phyloP scores from a whole-genome alignment of 92 coral and sea anemone species.

The Scolanthus callimorphus region DNA sequence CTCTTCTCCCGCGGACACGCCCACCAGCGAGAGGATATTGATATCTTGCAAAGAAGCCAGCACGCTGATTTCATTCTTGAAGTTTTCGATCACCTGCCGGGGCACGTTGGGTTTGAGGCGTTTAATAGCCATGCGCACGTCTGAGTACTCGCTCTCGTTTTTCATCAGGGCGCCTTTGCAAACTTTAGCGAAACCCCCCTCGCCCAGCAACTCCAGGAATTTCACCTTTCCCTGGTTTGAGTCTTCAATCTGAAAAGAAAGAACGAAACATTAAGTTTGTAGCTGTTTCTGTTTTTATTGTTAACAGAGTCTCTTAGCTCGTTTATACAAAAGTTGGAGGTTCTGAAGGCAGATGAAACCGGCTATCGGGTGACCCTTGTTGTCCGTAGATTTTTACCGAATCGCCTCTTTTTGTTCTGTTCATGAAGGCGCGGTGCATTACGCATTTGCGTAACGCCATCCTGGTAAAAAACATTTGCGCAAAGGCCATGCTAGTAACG shows the following conservation, averaged over 20 bases:
- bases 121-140: conserved; percentile 74
- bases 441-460: no score
- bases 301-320: no score
- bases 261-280: not conserved
- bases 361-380: no score
- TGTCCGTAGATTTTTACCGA: no score
- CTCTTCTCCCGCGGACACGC: conserved; percentile 79
- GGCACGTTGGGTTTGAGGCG: conserved; percentile 75
- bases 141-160: conserved; percentile 56
- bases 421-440: no score
- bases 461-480: no score
- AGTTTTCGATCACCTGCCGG: conserved; percentile 52
- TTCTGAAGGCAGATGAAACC: no score
- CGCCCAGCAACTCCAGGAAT: conserved; percentile 77
- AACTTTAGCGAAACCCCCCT: conserved; percentile 81
- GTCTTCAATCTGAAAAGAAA: conserved; percentile 48
- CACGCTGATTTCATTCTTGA: conserved; percentile 62
- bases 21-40: conserved; percentile 79
- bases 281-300: not conserved
- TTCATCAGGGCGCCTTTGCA: conserved; percentile 75
- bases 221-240: conserved; percentile 89
- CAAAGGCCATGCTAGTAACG: no score
- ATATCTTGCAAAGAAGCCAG: conserved; percentile 83
- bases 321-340: no score
- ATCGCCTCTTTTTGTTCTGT: no score